These are phyloP conservation scores for Trichonephila inaurata DNA, from an alignment of 1,140 invertebrate species.

Conservation along the genomic window DNA sequence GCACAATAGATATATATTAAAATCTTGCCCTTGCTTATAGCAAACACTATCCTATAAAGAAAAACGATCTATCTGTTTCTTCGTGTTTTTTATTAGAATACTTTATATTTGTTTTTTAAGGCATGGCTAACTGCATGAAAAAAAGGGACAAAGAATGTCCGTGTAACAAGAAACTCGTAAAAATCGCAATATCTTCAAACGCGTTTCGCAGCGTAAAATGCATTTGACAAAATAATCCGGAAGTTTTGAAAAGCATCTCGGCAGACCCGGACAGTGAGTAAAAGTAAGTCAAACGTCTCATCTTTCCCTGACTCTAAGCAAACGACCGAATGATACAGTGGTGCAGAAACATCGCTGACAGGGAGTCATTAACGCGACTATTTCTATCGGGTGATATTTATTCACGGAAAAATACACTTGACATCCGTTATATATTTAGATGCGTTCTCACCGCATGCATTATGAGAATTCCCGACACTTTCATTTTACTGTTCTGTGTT, in stretches of 20 bases:
- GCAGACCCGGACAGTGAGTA: background rate
- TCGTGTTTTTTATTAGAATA: too few species aligned
- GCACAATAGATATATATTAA: too few species aligned
- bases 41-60: too few species aligned
- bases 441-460: background rate
- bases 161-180: background rate
- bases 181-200: background rate
- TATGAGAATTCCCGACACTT: background rate
- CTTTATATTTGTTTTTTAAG: too few species aligned
- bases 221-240: background rate
- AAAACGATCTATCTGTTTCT: too few species aligned
- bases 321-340: conserved; percentile 20
- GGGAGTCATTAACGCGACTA: conserved; percentile 3
- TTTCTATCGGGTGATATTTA: conserved; percentile 16
- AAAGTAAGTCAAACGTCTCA: conserved; percentile 43
- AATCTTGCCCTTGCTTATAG: too few species aligned
- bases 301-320: background rate
- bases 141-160: background rate
- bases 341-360: background rate
- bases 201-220: background rate
- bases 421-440: conserved; percentile 22
- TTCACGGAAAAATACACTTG: conserved; percentile 2
- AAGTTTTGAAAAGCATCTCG: background rate
- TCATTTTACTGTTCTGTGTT: background rate
- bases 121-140: background rate